Percentiles rank a stretch among this genome's conserved stretches.
phyloP scores from a whole-genome alignment of 2,888 invertebrate genomes.

The Drosophila fungiperda region DNA sequence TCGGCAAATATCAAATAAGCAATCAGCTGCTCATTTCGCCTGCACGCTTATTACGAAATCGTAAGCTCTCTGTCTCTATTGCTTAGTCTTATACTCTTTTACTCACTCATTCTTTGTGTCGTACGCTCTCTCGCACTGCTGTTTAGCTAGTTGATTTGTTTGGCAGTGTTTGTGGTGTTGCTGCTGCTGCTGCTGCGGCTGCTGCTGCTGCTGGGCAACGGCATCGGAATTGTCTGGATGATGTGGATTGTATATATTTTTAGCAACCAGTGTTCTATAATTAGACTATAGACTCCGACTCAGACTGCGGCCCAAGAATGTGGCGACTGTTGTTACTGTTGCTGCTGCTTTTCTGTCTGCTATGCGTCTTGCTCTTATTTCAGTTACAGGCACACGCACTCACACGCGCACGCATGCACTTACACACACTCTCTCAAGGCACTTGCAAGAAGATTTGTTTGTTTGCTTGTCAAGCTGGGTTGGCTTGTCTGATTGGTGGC shows the following conservation, averaged over 20 bases:
- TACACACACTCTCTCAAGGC: constrained; percentile 35
- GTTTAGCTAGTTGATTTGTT: constrained; percentile 53
- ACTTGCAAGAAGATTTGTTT: constrained; percentile 42
- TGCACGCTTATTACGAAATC: constrained; percentile 58
- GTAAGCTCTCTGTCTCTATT: constrained; percentile 19
- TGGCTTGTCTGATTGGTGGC: constrained; percentile 23
- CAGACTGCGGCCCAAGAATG: constrained; percentile 22
- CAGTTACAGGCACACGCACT: constrained; percentile 17
- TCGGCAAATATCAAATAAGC: constrained; percentile 41
- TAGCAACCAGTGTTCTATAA: constrained; percentile 65
- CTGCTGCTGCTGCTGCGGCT: background rate
- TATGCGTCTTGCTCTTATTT: constrained; percentile 54
- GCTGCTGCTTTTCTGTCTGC: constrained; percentile 27
- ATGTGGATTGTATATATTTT: constrained; percentile 59
- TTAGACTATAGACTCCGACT: constrained; percentile 49
- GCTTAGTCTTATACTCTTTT: constrained; percentile 1
- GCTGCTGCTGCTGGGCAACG: constrained; percentile 18
- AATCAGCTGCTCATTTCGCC: constrained; percentile 38
- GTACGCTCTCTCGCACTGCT: constrained; percentile 12
- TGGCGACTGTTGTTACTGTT: constrained; percentile 5
- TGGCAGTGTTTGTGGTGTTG: constrained; percentile 61
- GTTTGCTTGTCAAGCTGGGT: constrained; percentile 18
- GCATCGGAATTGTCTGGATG: constrained; percentile 42
- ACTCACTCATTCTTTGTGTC: constrained; percentile 1
- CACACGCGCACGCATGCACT: constrained; percentile 6